These are phyloP conservation scores for Criorhina ranunculi DNA, from an alignment of 2,888 invertebrate genomes.

Conservation along the genomic window DNA sequence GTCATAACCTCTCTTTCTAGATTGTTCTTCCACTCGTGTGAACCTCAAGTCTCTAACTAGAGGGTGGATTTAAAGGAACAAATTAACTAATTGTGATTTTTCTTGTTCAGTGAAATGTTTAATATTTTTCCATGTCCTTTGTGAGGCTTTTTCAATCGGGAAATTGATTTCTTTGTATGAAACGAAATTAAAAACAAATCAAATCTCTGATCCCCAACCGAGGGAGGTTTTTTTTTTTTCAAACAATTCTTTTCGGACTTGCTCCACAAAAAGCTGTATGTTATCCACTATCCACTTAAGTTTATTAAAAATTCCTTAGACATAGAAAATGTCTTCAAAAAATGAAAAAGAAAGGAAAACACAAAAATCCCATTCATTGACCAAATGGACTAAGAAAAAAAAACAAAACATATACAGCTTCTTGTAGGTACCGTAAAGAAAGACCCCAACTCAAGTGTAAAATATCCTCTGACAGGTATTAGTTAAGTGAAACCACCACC, in stretches of 20 bases:
- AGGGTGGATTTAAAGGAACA: too few species aligned
- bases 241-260: constrained; percentile 17
- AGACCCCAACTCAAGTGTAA: constrained; percentile 36
- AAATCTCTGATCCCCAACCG: constrained; percentile 3
- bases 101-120: constrained; percentile 18
- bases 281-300: constrained; percentile 57
- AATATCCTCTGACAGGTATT: constrained; percentile 61
- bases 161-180: constrained; percentile 29
- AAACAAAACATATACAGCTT: background rate
- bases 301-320: constrained; percentile 59
- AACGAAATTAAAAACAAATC: constrained; percentile 7
- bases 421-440: background rate
- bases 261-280: constrained; percentile 9
- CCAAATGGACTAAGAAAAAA: background rate
- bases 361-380: constrained; percentile 9
- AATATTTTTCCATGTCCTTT: constrained; percentile 19
- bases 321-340: constrained; percentile 18
- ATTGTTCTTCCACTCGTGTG: too few species aligned
- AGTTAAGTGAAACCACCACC: constrained; percentile 59
- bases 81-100: too few species aligned
- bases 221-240: background rate
- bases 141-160: constrained; percentile 28
- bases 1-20: too few species aligned
- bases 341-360: constrained; percentile 6
- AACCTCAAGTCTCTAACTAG: too few species aligned